A percentile compares a stretch with the other conserved stretches of the same genome.
These are phyloP conservation scores for Drosophila neonasuta DNA, from an alignment of 2,888 invertebrate genomes.

Conservation along the genomic window DNA sequence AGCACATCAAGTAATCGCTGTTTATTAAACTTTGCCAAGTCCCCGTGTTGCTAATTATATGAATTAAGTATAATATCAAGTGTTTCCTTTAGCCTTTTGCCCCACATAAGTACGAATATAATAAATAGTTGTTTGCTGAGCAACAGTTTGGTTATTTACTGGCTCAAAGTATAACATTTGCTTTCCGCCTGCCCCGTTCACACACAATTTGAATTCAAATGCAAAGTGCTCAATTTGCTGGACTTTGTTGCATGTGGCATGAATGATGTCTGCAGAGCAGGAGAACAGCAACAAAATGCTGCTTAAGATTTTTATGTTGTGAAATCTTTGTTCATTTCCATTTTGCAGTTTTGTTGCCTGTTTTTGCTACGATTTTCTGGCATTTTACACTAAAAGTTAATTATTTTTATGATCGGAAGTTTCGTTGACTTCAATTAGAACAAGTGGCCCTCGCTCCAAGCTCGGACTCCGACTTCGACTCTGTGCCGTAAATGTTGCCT, in stretches of 20 bases:
- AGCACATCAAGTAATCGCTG: too few species aligned
- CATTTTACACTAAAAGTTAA: slow-evolving; percentile 61
- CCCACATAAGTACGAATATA: neutral
- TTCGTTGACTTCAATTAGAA: slow-evolving; percentile 71
- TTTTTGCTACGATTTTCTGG: slow-evolving; percentile 24
- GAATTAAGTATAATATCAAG: neutral
- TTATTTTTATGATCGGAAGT: slow-evolving; percentile 73
- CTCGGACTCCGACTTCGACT: neutral
- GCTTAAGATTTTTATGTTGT: too few species aligned
- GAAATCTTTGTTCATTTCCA: slow-evolving; percentile 34
- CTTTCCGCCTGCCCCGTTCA: neutral
- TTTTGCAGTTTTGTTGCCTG: slow-evolving; percentile 9
- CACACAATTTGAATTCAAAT: neutral
- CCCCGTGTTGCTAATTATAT: neutral
- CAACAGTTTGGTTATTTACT: neutral
- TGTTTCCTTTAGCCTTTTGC: neutral
- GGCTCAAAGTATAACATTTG: slow-evolving; percentile 1
- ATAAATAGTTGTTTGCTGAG: neutral
- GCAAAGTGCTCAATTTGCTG: neutral
- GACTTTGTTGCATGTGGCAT: slow-evolving; percentile 7
- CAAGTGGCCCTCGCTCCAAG: slow-evolving; percentile 46
- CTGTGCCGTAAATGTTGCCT: neutral
- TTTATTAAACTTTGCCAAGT: too few species aligned
- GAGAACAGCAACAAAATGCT: neutral
- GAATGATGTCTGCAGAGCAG: slow-evolving; percentile 1